These are phyloP conservation scores for Pseudochaenichthys georgianus DNA, from an alignment of 2,797 vertebrate genomes.

Conservation along the genomic window DNA sequence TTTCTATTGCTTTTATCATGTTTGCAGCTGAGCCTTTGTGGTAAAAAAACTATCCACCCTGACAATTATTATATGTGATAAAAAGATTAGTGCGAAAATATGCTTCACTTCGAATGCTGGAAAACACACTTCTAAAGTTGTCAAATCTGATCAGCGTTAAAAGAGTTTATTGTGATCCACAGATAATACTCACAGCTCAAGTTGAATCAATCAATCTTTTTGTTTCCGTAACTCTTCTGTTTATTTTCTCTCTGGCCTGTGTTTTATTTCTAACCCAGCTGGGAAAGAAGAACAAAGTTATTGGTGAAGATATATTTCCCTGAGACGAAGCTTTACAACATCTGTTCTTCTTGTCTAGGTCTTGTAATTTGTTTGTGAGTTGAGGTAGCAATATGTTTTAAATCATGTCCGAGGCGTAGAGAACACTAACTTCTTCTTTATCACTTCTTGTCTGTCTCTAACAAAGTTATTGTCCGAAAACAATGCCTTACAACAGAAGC, in stretches of 20 bases:
- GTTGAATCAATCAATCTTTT: conserved; percentile 18
- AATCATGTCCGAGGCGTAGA: background rate
- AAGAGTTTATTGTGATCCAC: conserved; percentile 8
- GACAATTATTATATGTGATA: background rate
- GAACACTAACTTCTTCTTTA: background rate
- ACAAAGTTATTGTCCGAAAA: too few relatives aligned
- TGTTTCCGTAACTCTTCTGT: background rate
- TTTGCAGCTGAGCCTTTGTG: background rate
- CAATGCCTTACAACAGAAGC: background rate
- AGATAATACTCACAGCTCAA: conserved; percentile 10
- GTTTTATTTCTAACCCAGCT: conserved; percentile 27
- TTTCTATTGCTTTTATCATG: background rate
- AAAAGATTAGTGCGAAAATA: background rate
- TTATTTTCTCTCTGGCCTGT: background rate
- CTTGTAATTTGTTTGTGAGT: conserved; percentile 30
- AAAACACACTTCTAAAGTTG: background rate
- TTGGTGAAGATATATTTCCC: conserved; percentile 22
- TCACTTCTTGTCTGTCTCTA: background rate
- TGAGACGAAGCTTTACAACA: conserved; percentile 10
- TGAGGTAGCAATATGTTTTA: conserved; percentile 1
- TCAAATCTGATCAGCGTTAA: conserved; percentile 3
- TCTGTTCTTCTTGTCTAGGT: conserved; percentile 14
- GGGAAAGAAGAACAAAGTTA: conserved; percentile 3
- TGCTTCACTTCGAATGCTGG: background rate
- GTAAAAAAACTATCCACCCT: background rate